phyloP scores from a whole-genome alignment of 2,113 vertebrate genomes.

The Eulemur macaco region DNA sequence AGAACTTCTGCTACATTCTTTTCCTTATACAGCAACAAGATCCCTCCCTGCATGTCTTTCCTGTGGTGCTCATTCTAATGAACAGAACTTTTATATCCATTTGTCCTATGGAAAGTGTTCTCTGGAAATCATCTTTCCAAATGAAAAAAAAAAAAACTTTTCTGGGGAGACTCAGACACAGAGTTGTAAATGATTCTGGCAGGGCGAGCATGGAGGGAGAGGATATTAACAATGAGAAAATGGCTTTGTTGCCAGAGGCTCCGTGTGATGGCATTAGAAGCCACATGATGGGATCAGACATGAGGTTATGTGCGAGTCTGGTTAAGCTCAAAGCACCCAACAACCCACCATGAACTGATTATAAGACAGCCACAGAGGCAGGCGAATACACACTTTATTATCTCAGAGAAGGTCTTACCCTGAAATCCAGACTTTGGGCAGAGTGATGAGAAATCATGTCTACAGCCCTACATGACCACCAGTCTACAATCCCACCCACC shows the following conservation, averaged over 20 bases:
- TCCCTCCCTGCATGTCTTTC: neutral
- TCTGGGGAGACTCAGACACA: constrained; percentile 60
- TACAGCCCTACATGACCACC: accelerated
- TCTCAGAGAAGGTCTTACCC: neutral
- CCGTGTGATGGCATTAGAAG: constrained; percentile 59
- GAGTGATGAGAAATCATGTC: neutral
- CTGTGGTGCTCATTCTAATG: neutral
- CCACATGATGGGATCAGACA: constrained; percentile 64
- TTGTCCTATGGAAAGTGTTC: neutral
- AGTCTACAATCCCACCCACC: accelerated
- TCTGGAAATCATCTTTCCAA: constrained; percentile 56
- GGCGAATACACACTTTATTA: neutral
- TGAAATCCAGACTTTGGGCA: neutral
- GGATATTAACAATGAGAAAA: constrained; percentile 68
- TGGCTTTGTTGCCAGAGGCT: constrained; percentile 69
- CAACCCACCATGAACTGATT: neutral
- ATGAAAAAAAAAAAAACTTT: neutral
- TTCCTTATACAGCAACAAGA: neutral
- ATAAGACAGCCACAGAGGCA: neutral
- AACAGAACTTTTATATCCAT: neutral
- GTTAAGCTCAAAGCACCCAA: constrained; percentile 60
- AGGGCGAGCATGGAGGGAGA: constrained; percentile 50
- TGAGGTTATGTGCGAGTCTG: constrained; percentile 59
- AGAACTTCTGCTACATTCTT: neutral
- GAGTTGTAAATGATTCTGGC: constrained; percentile 65